Percentiles rank a stretch among this genome's conserved stretches.
Evolutionary conservation across 2,113 vertebrate genomes (phyloP).

Genomic region (Narcine bancroftii): DNA sequence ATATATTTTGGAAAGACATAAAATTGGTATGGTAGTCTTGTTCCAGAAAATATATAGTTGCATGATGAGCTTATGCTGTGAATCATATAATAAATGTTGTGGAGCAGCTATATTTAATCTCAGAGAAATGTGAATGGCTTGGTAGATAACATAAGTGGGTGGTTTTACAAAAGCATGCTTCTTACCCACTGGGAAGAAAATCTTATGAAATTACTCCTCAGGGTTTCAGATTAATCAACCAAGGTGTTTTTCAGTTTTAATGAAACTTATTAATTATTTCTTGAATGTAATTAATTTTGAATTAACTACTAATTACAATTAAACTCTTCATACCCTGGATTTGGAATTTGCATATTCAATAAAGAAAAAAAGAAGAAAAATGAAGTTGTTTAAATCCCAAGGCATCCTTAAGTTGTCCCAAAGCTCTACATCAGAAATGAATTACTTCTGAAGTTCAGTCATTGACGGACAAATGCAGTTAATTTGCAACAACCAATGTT

Average conservation of each 20-base stretch:
- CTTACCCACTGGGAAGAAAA: background rate
- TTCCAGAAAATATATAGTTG: background rate
- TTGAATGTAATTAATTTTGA: constrained; percentile 29
- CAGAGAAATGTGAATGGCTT: background rate
- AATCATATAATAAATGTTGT: background rate
- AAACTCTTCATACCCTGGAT: constrained; percentile 24
- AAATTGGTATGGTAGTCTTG: background rate
- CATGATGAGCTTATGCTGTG: background rate
- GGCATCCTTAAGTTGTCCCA: background rate
- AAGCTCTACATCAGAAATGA: background rate
- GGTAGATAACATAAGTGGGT: background rate
- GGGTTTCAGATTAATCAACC: constrained; percentile 1
- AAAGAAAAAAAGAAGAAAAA: background rate
- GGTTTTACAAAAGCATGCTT: background rate
- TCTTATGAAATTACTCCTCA: constrained; percentile 25
- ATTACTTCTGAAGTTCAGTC: background rate
- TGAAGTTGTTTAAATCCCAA: background rate
- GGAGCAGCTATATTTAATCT: background rate
- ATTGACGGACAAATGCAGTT: background rate
- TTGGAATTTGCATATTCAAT: constrained; percentile 19
- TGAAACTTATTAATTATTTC: constrained; percentile 27
- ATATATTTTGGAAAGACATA: background rate
- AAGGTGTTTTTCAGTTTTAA: constrained; percentile 14
- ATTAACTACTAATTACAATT: constrained; percentile 28
- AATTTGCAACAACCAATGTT: background rate